Percentiles rank a stretch among this genome's conserved stretches.
These are phyloP conservation scores for Octodon degus DNA, from an alignment of 2,113 vertebrate genomes.

Conservation along the genomic window DNA sequence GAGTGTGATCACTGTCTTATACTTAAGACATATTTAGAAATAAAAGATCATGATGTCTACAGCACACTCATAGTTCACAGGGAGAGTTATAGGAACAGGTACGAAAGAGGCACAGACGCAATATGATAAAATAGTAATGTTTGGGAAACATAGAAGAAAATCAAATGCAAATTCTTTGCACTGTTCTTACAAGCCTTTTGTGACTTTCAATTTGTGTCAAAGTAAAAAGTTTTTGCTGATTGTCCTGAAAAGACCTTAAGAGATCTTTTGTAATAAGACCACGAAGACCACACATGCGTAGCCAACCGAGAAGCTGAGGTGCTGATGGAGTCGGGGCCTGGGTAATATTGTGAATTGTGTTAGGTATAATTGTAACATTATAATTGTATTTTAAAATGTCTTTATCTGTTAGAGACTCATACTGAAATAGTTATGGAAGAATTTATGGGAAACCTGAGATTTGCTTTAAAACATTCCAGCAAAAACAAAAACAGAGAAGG, in stretches of 20 bases:
- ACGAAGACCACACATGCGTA: background rate
- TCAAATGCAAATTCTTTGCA: background rate
- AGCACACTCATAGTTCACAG: background rate
- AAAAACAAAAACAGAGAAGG: constrained; percentile 58
- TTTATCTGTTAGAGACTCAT: constrained; percentile 59
- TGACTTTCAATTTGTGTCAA: constrained; percentile 59
- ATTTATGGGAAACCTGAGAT: constrained; percentile 62
- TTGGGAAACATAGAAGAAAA: background rate
- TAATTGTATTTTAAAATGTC: constrained; percentile 41
- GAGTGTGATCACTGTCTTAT: background rate
- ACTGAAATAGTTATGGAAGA: constrained; percentile 57
- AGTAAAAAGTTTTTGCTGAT: constrained; percentile 9
- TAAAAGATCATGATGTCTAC: background rate
- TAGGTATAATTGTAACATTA: constrained; percentile 16
- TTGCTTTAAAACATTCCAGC: constrained; percentile 49
- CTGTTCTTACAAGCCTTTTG: constrained; percentile 36
- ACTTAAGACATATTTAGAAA: constrained; percentile 3
- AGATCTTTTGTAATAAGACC: background rate
- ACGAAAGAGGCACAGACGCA: background rate
- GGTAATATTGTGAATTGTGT: background rate
- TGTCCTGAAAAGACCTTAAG: constrained; percentile 59
- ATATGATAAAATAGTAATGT: constrained; percentile 1
- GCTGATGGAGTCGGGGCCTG: background rate
- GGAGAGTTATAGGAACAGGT: background rate
- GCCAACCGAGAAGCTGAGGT: constrained; percentile 12